phyloP scores from a whole-genome alignment of 2,113 vertebrate species.

The Podarcis raffonei region DNA sequence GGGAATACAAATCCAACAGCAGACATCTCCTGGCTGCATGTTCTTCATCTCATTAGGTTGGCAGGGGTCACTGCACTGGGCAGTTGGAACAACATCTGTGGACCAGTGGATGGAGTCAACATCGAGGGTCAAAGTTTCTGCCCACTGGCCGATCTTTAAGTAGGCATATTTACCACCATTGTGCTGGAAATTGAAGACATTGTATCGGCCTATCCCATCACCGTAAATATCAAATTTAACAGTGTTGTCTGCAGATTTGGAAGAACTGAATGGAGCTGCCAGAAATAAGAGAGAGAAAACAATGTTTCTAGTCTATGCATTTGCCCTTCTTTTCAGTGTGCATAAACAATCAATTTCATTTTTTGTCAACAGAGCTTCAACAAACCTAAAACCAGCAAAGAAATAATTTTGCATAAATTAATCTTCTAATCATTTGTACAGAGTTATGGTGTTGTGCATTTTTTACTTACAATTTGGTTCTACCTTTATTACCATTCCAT shows the following conservation, averaged over 20 bases:
- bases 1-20: conserved; percentile 98
- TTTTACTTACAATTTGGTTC: too few species aligned
- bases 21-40: conserved; percentile 98
- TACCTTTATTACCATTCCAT: neutral
- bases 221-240: conserved; percentile 96
- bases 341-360: neutral
- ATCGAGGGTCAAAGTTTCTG: conserved; percentile 88
- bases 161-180: conserved; percentile 86
- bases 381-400: neutral
- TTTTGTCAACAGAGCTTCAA: neutral
- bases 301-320: neutral
- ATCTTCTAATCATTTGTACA: neutral
- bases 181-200: conserved; percentile 96
- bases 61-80: conserved; percentile 97
- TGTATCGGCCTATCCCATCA: conserved; percentile 94
- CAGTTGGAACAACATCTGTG: conserved; percentile 83
- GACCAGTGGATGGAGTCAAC: conserved; percentile 92
- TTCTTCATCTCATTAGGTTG: conserved; percentile 98
- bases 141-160: conserved; percentile 94
- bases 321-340: neutral
- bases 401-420: neutral
- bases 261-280: conserved; percentile 90
- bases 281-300: conserved; percentile 40
- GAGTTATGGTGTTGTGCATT: neutral
- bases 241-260: conserved; percentile 83